Conservation (phyloP, 2,888 invertebrate genomes). For the Ophioninae sp. region DNA sequence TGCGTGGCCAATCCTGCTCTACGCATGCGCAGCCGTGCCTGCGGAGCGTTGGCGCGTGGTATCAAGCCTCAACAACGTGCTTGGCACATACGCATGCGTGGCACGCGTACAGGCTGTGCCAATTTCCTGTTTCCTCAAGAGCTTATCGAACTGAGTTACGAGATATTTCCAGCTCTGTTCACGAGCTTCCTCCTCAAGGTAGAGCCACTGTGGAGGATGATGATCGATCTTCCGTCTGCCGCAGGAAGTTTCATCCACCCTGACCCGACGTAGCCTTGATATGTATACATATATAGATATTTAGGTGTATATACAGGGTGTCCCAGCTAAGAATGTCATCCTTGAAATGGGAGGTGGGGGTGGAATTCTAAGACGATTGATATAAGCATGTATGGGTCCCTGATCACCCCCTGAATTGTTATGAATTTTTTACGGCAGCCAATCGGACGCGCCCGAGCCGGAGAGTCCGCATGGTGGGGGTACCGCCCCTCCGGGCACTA, state of each 20-base stretch:
- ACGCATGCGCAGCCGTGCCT: not conserved
- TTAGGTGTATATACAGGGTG: too few relatives aligned
- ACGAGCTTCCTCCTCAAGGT: conserved; percentile 28
- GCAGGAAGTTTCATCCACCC: conserved; percentile 71
- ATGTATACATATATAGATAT: conserved; percentile 19
- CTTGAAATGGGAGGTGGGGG: too few relatives aligned
- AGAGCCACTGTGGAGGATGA: conserved; percentile 45
- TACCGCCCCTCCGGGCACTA: too few relatives aligned
- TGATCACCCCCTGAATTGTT: too few relatives aligned
- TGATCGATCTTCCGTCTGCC: conserved; percentile 75
- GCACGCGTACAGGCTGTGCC: conserved; percentile 66
- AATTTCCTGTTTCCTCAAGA: conserved; percentile 80
- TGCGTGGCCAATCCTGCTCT: not conserved
- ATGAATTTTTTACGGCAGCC: too few relatives aligned
- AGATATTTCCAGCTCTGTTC: conserved; percentile 74
- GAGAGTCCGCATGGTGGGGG: too few relatives aligned
- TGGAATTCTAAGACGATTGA: too few relatives aligned
- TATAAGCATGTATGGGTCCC: too few relatives aligned
- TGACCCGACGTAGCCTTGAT: conserved; percentile 49
- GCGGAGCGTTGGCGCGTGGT: not conserved
- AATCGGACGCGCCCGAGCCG: too few relatives aligned
- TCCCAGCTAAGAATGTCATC: too few relatives aligned
- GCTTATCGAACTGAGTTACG: conserved; percentile 78
- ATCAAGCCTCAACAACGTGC: not conserved
- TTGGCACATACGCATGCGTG: not conserved